phyloP scores from a whole-genome alignment of 2,113 vertebrate species.

The Anthoscopus minutus region DNA sequence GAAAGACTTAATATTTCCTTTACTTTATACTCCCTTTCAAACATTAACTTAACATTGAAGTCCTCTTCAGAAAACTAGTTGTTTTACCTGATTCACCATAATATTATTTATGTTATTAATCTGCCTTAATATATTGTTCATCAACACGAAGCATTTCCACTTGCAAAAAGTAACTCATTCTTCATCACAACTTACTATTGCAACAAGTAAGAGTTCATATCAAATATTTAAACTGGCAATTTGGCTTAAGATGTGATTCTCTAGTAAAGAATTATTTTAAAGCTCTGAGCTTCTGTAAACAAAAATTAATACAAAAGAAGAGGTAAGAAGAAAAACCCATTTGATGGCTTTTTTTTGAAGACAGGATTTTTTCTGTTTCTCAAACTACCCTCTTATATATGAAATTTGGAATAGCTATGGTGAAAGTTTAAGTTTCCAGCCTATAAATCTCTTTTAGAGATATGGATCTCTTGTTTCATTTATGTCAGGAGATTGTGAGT shows the following conservation, averaged over 20 bases:
- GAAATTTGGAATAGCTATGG: not conserved
- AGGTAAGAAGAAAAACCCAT: not conserved
- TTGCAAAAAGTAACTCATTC: not conserved
- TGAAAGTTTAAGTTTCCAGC: not conserved
- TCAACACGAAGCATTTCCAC: not conserved
- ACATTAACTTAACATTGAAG: not conserved
- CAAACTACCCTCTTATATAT: not conserved
- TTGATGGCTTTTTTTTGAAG: not conserved
- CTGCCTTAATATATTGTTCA: not conserved
- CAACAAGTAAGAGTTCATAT: not conserved
- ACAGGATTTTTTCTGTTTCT: not conserved
- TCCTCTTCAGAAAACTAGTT: not conserved
- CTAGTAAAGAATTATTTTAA: not conserved
- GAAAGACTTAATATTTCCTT: not conserved
- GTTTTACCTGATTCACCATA: not conserved
- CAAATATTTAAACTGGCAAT: not conserved
- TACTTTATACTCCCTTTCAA: not conserved
- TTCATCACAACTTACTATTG: not conserved
- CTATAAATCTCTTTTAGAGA: not conserved
- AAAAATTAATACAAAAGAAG: not conserved
- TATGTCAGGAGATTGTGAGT: not conserved
- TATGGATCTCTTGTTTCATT: not conserved
- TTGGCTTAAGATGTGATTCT: not conserved
- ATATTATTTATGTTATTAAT: not conserved
- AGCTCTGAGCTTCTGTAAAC: not conserved